phyloP scores from a whole-genome alignment of 2,888 invertebrate species.

The Meliscaeva auricollis region DNA sequence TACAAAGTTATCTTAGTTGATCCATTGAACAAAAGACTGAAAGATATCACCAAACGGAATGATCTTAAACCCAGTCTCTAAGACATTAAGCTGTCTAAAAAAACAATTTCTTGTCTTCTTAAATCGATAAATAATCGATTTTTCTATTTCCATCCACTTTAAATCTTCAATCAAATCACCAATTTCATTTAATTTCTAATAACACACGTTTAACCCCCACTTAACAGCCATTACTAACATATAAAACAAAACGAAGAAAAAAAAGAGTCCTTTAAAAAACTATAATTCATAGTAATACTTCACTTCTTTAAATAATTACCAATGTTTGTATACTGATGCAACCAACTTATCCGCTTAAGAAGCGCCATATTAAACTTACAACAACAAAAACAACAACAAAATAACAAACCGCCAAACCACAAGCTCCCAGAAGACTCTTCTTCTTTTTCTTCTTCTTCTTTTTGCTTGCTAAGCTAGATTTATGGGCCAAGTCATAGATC shows the following conservation, averaged over 20 bases:
- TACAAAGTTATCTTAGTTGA: too few relatives aligned
- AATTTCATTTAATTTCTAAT: background rate
- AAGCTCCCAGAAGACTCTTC: constrained; percentile 13
- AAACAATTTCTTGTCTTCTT: too few relatives aligned
- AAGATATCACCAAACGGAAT: too few relatives aligned
- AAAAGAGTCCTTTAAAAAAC: constrained; percentile 38
- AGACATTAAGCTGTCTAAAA: too few relatives aligned
- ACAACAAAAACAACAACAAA: background rate
- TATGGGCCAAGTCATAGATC: constrained; percentile 71
- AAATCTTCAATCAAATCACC: background rate
- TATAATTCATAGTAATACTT: constrained; percentile 44
- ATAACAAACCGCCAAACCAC: background rate
- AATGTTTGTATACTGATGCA: constrained; percentile 14
- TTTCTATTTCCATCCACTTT: background rate
- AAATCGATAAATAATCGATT: too few relatives aligned
- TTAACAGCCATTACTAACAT: constrained; percentile 18
- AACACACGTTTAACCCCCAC: constrained; percentile 12
- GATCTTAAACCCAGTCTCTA: too few relatives aligned
- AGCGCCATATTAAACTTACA: constrained; percentile 33
- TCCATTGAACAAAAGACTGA: too few relatives aligned
- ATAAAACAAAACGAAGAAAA: constrained; percentile 17
- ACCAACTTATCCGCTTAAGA: constrained; percentile 52
- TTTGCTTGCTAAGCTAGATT: constrained; percentile 49
- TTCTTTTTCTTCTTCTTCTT: constrained; percentile 15
- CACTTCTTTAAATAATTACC: constrained; percentile 47